Base-by-base conservation (phyloP, 2,888 invertebrate genomes). In the Drosophila prolongata region DNA sequence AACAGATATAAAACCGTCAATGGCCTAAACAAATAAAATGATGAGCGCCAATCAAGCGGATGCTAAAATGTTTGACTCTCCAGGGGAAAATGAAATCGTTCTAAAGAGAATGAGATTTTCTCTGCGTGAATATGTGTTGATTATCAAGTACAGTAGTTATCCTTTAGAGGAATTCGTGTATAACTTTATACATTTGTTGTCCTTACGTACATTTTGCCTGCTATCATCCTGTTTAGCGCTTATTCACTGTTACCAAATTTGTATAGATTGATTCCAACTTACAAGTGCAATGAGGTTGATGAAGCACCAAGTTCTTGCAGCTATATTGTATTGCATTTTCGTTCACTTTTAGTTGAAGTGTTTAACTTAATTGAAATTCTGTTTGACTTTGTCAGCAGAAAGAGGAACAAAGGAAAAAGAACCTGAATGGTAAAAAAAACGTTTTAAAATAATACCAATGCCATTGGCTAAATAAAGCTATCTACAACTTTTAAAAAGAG, bases 41-140 rank as follows among this genome's bases (percentile, higher is more conserved):
- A 85, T 85, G 90, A 88, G 87, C 84, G 80, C 43, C 90, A 89
- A 85, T 85, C 89, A 88, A 89, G 89, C 84, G 87, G 75, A 67
- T 57, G 68, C 56, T 60, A 42, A 70, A 87, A 84, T 79, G 75
- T 74, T 87, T 73, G 73, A 62, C 54, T 72, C 69, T 60, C 50
- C 40, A 30, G 19, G 16, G 53, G 24, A 27, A 37, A 43, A 38
- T 16, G 19, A 6, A 42, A 27, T 27, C 9, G 13, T 6, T n/a
- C 6, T 16, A 10, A 34, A 19, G 40, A 14, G 35, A 57, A 35
- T 11, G 10, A n/a, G n/a, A 35, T 6, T 16, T 13, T 11, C 44
- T 38, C 34, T 40, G 35, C 10, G 16, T 19, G 46, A 11, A 47
- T 64, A 47, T 60, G 47, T 77, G 69, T 65, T 65, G 56, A 66